Conservation (phyloP, 2,113 vertebrate genomes). For the Rhinoptilus africanus region DNA sequence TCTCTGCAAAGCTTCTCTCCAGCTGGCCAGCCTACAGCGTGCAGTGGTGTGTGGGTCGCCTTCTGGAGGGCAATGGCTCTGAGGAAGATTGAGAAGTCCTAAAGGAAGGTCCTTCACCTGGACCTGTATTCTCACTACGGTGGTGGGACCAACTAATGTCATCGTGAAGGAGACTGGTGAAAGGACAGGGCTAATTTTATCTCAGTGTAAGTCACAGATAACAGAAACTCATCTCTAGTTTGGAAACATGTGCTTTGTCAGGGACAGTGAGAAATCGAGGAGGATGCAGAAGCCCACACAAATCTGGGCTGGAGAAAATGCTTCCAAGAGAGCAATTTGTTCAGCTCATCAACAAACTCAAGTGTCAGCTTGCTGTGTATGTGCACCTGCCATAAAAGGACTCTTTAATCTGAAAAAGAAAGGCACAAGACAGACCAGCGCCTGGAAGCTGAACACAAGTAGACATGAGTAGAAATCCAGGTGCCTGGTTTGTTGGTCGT, state of each 20-base stretch:
- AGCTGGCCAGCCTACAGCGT: background rate
- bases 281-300: background rate
- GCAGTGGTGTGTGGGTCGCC: background rate
- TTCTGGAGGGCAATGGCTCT: background rate
- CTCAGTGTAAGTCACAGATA: background rate
- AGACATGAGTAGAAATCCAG: background rate
- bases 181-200: background rate
- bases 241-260: background rate
- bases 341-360: slow-evolving; percentile 5
- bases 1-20: background rate
- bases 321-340: slow-evolving; percentile 3
- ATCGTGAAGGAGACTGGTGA: background rate
- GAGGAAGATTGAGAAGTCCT: background rate
- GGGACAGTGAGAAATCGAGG: background rate
- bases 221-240: background rate
- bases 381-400: background rate
- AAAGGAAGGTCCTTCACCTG: background rate
- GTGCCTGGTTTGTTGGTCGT: background rate
- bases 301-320: background rate
- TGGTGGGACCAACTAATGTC: background rate
- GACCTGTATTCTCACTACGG: background rate
- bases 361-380: background rate
- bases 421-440: background rate
- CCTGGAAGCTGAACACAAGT: background rate
- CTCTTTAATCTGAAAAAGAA: background rate